phyloP scores from a whole-genome alignment of 2,797 vertebrate genomes.

The Prunella strophiata region DNA sequence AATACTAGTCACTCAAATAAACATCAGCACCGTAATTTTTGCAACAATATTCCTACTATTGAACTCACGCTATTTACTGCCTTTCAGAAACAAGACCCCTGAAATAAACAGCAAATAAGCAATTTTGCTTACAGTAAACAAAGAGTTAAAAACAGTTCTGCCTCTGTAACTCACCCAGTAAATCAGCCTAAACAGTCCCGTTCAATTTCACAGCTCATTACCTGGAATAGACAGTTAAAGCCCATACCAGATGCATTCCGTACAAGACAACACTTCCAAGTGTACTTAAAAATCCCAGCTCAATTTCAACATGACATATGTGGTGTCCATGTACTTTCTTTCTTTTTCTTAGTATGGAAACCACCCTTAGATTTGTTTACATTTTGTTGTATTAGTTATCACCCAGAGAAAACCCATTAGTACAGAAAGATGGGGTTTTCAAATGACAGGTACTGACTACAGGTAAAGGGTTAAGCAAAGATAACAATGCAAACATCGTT shows the following conservation, averaged over 20 bases:
- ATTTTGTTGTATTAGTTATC: not conserved
- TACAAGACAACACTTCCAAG: not conserved
- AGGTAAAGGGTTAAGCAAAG: not conserved
- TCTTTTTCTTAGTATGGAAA: not conserved
- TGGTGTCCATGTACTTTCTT: not conserved
- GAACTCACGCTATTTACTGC: not conserved
- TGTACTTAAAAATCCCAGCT: not conserved
- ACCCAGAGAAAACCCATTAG: not conserved
- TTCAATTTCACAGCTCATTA: slow-evolving; percentile 57
- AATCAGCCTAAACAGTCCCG: not conserved
- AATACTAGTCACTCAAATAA: not conserved
- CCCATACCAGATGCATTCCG: not conserved
- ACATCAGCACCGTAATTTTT: not conserved
- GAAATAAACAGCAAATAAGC: not conserved
- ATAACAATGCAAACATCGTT: not conserved
- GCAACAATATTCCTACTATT: not conserved
- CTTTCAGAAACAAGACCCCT: not conserved
- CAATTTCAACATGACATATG: not conserved
- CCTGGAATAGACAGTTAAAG: slow-evolving; percentile 9
- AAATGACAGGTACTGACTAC: not conserved
- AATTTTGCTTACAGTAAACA: not conserved
- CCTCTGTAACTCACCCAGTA: not conserved
- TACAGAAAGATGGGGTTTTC: not conserved
- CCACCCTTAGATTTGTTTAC: not conserved
- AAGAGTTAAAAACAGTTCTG: not conserved